phyloP scores from a whole-genome alignment of 2,888 invertebrate genomes.

The Ashinkailepas kermadecensis region DNA sequence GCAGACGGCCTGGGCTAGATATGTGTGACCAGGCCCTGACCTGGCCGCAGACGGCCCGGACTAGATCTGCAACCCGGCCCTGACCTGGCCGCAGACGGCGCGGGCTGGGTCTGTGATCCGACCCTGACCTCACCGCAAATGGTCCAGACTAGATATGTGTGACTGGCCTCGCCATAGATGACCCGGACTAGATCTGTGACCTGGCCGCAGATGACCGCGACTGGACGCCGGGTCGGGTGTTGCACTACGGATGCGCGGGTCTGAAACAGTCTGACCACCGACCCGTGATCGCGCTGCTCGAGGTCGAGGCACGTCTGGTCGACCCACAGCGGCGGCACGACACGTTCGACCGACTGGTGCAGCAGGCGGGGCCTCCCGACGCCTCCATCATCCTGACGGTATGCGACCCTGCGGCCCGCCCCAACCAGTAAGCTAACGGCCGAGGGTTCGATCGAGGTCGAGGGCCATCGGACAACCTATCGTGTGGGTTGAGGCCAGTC shows the following conservation, averaged over 20 bases:
- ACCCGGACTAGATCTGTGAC: too few species aligned
- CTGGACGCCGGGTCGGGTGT: slow-evolving; percentile 62
- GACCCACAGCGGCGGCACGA: slow-evolving; percentile 65
- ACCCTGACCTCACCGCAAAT: neutral
- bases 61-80: neutral
- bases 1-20: too few species aligned
- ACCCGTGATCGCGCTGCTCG: slow-evolving; percentile 86
- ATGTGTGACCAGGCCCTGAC: too few species aligned
- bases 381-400: slow-evolving; percentile 75
- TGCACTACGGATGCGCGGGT: slow-evolving; percentile 88
- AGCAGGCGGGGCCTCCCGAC: slow-evolving; percentile 87
- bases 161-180: too few species aligned
- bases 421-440: too few species aligned
- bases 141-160: neutral
- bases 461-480: too few species aligned
- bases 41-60: too few species aligned
- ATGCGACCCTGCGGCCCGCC: neutral
- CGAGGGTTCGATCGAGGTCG: too few species aligned
- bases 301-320: slow-evolving; percentile 75
- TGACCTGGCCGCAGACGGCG: neutral
- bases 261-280: slow-evolving; percentile 96
- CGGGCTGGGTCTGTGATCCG: too few species aligned
- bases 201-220: slow-evolving; percentile 43
- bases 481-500: too few species aligned
- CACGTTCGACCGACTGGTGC: slow-evolving; percentile 75